Evolutionary conservation across 2,797 vertebrate species (phyloP), one percentile per base, ranked within the genome.

Genomic region (Intellagama lesueurii): DNA sequence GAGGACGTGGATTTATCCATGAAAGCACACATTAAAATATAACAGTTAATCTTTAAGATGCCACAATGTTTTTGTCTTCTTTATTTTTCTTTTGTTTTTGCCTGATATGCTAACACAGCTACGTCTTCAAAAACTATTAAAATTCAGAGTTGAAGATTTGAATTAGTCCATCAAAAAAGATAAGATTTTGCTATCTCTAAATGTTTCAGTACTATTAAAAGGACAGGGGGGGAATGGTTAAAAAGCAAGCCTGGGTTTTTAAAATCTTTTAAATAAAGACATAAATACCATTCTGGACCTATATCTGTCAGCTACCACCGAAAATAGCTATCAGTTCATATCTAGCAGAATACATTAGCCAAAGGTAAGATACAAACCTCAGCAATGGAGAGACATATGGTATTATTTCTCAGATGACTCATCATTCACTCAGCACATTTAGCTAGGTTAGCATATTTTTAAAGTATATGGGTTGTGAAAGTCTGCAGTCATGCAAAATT

Each of bases 401-500:
- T 85, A 56, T 60, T 70, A 35, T 82, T 80, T 88, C 75, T n/a
- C 84, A 32, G 86, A 93, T 92, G 69, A 95, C 89, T 93, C 87
- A 93, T 40, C 86, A 89, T 86, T 91, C 88, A 92, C 78, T 16
- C 85, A 66, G 40, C 47, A 11, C 40, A 93, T 82, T 93, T 87
- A 92, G 86, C 79, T 89, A 90, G 66, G 35, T 12, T n/a, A 91
- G 35, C 35, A 91, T 84, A 60, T 89, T 94, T 90, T 82, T 75
- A 22, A 87, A 40, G 77, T 81, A 86, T 81, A 72, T 78, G 85
- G 75, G 44, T 64, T 93, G 86, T 86, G 73, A 28, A 87, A 92
- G 91, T 88, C 69, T 93, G 89, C 19, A 90, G 90, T 30, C 87
- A 94, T 93, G 79, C 40, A 95, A 95, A 92, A 95, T 94, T 93